A percentile compares a stretch with the other conserved stretches of the same genome.
Evolutionary conservation across 1,140 invertebrate genomes (phyloP).

Genomic region (Plectrocnemia conspersa): DNA sequence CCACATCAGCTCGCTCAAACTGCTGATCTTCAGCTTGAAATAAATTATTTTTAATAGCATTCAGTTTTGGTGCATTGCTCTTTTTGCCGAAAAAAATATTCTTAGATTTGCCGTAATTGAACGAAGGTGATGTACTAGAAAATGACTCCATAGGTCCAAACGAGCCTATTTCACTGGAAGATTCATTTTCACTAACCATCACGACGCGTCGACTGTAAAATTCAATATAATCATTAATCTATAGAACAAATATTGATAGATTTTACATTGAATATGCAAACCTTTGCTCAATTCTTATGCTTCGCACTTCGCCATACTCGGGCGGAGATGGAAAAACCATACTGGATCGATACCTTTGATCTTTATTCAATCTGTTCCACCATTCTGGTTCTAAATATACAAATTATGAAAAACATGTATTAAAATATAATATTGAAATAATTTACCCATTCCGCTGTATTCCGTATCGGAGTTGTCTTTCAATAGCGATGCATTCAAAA

Average conservation of each 20-base stretch:
- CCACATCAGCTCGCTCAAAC: no score
- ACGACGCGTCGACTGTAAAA: slow-evolving; percentile 11
- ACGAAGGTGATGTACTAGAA: slow-evolving; percentile 10
- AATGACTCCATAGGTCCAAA: slow-evolving; percentile 16
- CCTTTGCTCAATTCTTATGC: slow-evolving; percentile 27
- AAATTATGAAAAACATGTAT: not conserved
- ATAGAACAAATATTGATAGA: slow-evolving; percentile 8
- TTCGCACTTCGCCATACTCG: slow-evolving; percentile 5
- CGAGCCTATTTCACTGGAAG: slow-evolving; percentile 6
- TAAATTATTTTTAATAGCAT: slow-evolving; percentile 2
- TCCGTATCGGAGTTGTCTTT: slow-evolving; percentile 19
- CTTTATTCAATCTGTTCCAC: slow-evolving; percentile 23
- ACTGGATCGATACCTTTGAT: slow-evolving; percentile 1
- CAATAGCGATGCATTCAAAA: slow-evolving; percentile 10
- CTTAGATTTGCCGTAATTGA: not conserved
- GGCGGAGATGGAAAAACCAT: slow-evolving; percentile 2
- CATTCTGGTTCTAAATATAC: slow-evolving; percentile 25
- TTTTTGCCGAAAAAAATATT: slow-evolving; percentile 2
- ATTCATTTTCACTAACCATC: slow-evolving; percentile 12
- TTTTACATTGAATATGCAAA: not conserved
- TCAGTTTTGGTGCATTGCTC: slow-evolving; percentile 1
- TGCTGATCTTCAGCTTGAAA: no score
- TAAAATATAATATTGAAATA: slow-evolving; percentile 1
- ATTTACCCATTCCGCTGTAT: slow-evolving; percentile 18
- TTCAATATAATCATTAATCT: not conserved